These are phyloP conservation scores for Chromoteleia sp. DNA, from an alignment of 2,888 invertebrate species.

Conservation along the genomic window DNA sequence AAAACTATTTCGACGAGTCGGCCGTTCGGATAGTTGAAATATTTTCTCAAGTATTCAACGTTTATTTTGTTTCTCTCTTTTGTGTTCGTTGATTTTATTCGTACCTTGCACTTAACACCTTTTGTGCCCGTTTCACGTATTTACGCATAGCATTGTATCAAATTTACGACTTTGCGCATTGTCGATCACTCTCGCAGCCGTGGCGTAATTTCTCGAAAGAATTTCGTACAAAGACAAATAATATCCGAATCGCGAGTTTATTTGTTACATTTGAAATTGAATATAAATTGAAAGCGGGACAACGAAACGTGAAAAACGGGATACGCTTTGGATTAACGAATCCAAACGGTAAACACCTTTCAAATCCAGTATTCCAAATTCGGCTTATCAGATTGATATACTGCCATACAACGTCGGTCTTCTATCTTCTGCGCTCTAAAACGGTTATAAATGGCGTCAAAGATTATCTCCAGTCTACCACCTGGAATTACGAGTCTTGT, in stretches of 20 bases:
- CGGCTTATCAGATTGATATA: constrained; percentile 68
- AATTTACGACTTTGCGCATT: background rate
- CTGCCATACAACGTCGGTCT: constrained; percentile 57
- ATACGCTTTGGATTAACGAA: constrained; percentile 51
- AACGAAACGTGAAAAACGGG: constrained; percentile 28
- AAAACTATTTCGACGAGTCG: too few relatives aligned
- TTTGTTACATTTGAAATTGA: constrained; percentile 21
- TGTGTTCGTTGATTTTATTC: too few relatives aligned
- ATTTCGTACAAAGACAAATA: constrained; percentile 1
- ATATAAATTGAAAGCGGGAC: constrained; percentile 41
- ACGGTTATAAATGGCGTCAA: constrained; percentile 63
- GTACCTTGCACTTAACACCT: too few relatives aligned
- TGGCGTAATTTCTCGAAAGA: constrained; percentile 2
- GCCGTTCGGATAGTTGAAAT: too few relatives aligned
- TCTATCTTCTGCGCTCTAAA: constrained; percentile 57
- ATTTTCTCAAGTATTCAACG: too few relatives aligned
- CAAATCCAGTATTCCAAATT: constrained; percentile 58
- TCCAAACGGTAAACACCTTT: constrained; percentile 61
- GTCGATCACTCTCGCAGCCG: background rate
- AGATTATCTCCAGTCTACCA: constrained; percentile 61
- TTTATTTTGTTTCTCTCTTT: too few relatives aligned
- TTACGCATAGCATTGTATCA: too few relatives aligned
- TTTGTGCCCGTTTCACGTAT: too few relatives aligned
- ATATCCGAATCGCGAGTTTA: background rate
- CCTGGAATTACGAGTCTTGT: constrained; percentile 62